Base-by-base conservation (phyloP, 2,113 vertebrate genomes). In the Cettia cetti region DNA sequence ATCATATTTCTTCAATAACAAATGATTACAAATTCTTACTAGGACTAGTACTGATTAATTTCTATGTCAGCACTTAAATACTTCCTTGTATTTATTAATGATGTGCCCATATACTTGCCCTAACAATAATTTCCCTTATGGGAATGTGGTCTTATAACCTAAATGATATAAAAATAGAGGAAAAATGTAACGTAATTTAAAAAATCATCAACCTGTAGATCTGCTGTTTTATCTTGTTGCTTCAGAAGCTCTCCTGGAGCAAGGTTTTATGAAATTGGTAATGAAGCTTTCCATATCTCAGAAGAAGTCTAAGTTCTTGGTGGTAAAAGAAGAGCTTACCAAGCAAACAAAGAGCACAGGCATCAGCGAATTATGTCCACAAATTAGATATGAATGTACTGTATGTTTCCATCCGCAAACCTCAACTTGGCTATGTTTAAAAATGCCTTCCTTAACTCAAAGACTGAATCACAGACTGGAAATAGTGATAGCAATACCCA, bases 361-460 rank as follows among this genome's bases (percentile, higher is more conserved):
- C 95, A 96, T 98, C 97, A 98, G 97, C 97, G 42, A 64, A 97
- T 97, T 97, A 90, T 93, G 52, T 81, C 98, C 97, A 97, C 98
- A 98, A 98, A 98, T 98, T 97, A 97, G 90, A 97, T 94, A 95
- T 7, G 60, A 96, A 97, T 84, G 92, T 71, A 92, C 72, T 81
- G 74, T 61, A 64, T 91, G 82, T 86, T 97, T 97, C 97, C 40
- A 84, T 92, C 96, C 65, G 94, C 96, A 94, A 98, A 84, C 98
- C 98, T 91, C 96, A 92, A 65, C 22, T 83, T 95, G 86, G 94
- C 86, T 78, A 42, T 12, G 31, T 87, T 95, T 83, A 96, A 96
- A 95, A 96, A 96, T 89, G 80, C 87, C 79, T 96, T 76, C 52
- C 78, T 95, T 86, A 91, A 81, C 59, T 80, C 52, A 96, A 96